A percentile compares a stretch with the other conserved stretches of the same genome.
Evolutionary conservation across 2,113 vertebrate species (phyloP).

Genomic region (Pelecanus crispus): DNA sequence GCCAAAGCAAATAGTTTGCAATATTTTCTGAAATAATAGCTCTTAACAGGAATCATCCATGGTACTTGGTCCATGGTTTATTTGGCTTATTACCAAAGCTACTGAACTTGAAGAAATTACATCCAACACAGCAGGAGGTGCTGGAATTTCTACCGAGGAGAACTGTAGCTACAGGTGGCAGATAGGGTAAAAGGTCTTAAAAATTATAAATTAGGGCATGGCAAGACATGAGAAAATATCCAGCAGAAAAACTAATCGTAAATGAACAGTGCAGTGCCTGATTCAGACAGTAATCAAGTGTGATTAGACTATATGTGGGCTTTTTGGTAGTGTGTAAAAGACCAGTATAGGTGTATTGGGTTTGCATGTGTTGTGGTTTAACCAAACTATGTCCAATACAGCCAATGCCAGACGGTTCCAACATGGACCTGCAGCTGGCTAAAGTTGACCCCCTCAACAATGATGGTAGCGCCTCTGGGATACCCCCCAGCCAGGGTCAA

Average conservation of each 20-base stretch:
- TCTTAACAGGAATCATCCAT: neutral
- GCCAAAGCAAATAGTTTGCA: neutral
- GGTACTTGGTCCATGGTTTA: neutral
- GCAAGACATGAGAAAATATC: neutral
- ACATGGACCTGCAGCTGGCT: neutral
- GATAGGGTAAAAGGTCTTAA: neutral
- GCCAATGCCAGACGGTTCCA: neutral
- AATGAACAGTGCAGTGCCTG: neutral
- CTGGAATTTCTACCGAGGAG: neutral
- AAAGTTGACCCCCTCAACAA: neutral
- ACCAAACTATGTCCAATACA: neutral
- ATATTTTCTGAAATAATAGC: neutral
- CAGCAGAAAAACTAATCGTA: neutral
- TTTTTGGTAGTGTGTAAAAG: neutral
- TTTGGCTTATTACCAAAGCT: constrained; percentile 28
- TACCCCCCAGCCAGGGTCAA: no score
- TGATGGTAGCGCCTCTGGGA: neutral
- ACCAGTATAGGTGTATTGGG: neutral
- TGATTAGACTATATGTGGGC: neutral
- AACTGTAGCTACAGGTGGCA: neutral
- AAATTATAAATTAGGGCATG: neutral
- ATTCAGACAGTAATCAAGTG: neutral
- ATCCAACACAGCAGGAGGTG: neutral
- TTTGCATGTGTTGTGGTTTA: neutral
- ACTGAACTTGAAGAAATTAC: constrained; percentile 1